phyloP scores from a whole-genome alignment of 2,113 vertebrate species.

The Xiphophorus couchianus region DNA sequence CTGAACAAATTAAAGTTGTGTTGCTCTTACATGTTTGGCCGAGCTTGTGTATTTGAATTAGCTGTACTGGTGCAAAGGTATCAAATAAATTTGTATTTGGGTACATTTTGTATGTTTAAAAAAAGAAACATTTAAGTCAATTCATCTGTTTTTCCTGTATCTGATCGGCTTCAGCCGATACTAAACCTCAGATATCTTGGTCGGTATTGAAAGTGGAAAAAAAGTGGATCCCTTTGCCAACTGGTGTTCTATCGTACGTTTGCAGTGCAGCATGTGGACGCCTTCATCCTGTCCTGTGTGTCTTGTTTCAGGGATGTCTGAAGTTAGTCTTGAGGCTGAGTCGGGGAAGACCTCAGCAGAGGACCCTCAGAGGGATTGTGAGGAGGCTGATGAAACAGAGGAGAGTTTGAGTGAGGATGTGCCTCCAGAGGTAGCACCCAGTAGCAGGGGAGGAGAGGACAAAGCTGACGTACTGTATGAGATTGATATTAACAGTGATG shows the following conservation, averaged over 20 bases:
- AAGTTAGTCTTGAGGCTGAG: constrained; percentile 79
- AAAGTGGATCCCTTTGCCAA: not conserved
- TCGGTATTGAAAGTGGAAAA: too few species aligned
- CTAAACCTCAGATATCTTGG: too few species aligned
- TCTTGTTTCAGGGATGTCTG: constrained; percentile 83
- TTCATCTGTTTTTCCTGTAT: too few species aligned
- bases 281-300: constrained; percentile 57
- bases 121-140: too few species aligned
- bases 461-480: constrained; percentile 51
- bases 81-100: too few species aligned
- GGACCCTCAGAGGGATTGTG: constrained; percentile 64
- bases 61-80: too few species aligned
- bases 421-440: constrained; percentile 41
- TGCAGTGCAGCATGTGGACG: constrained; percentile 6
- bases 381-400: constrained; percentile 57
- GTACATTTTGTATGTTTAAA: too few species aligned
- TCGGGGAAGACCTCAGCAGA: constrained; percentile 61
- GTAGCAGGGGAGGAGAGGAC: constrained; percentile 29
- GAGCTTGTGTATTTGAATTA: too few species aligned
- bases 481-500: constrained; percentile 54
- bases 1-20: too few species aligned
- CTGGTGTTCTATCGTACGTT: not conserved
- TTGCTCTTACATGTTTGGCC: too few species aligned
- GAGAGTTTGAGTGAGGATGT: constrained; percentile 52
- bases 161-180: too few species aligned